phyloP scores from a whole-genome alignment of 2,797 vertebrate genomes.

The Sandelia bainsii region DNA sequence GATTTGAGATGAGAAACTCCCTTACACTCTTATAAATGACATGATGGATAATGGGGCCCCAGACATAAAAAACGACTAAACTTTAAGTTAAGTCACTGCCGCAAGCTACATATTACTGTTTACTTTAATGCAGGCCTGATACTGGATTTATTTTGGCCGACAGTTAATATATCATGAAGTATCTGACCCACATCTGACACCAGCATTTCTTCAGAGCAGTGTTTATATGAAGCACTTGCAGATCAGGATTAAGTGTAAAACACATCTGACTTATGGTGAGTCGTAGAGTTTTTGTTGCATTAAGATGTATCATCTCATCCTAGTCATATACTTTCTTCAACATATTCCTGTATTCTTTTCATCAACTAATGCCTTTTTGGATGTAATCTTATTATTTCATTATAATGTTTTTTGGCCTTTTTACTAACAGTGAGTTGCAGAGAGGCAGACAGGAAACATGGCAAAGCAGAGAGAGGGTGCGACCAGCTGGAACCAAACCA shows the following conservation, averaged over 20 bases:
- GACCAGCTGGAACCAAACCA: too few species aligned
- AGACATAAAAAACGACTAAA: not conserved
- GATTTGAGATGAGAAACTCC: conserved; percentile 10
- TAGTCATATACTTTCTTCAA: too few species aligned
- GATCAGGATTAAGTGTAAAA: not conserved
- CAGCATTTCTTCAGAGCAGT: not conserved
- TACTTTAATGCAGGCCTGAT: not conserved
- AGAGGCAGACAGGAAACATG: too few species aligned
- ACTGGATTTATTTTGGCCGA: not conserved
- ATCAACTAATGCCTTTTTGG: too few species aligned
- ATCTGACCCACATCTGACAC: not conserved
- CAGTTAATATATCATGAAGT: not conserved
- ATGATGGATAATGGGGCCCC: not conserved
- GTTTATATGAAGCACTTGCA: not conserved
- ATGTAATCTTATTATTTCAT: too few species aligned
- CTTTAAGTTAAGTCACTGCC: not conserved
- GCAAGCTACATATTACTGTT: not conserved
- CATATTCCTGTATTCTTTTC: too few species aligned
- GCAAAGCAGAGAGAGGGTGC: too few species aligned
- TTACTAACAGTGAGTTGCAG: too few species aligned
- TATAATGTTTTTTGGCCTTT: too few species aligned
- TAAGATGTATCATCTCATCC: not conserved
- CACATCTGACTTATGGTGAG: not conserved
- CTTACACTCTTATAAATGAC: not conserved
- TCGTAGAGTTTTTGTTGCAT: not conserved